Evolutionary conservation across 2,797 vertebrate species (phyloP).

Genomic region (Epinephelus malabaricus): DNA sequence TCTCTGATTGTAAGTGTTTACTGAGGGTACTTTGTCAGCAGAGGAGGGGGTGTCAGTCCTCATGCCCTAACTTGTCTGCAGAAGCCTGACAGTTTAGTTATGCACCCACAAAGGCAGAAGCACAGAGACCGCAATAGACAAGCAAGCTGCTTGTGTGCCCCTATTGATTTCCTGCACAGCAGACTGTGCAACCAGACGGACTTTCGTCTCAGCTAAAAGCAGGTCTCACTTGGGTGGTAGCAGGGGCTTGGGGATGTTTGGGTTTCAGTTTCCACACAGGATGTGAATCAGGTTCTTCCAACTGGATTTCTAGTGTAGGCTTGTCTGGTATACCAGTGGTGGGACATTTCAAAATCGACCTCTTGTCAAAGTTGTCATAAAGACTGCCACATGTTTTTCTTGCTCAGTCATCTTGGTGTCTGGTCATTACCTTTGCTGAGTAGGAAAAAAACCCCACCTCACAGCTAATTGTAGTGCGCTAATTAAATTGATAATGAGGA

Average conservation of each 20-base stretch:
- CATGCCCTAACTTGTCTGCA: conserved; percentile 66
- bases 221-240: conserved; percentile 10
- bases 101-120: conserved; percentile 29
- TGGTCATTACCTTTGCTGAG: conserved; percentile 14
- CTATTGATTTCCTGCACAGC: conserved; percentile 39
- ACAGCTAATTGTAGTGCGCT: neutral
- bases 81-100: conserved; percentile 36
- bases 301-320: neutral
- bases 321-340: neutral
- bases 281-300: neutral
- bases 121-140: conserved; percentile 11
- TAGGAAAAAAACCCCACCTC: neutral
- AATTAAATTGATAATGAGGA: conserved; percentile 12
- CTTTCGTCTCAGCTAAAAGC: conserved; percentile 9
- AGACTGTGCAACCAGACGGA: conserved; percentile 26
- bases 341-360: conserved; percentile 16
- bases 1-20: conserved; percentile 46
- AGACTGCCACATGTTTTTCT: neutral
- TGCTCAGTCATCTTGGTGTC: neutral
- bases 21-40: conserved; percentile 51
- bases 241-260: conserved; percentile 18
- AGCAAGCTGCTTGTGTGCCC: conserved; percentile 15
- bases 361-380: neutral
- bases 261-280: conserved; percentile 7
- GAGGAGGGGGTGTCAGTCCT: conserved; percentile 64